Evolutionary conservation across 1,140 invertebrate species (phyloP), one percentile per base, ranked within the genome.

Genomic region (Cepaea nemoralis): DNA sequence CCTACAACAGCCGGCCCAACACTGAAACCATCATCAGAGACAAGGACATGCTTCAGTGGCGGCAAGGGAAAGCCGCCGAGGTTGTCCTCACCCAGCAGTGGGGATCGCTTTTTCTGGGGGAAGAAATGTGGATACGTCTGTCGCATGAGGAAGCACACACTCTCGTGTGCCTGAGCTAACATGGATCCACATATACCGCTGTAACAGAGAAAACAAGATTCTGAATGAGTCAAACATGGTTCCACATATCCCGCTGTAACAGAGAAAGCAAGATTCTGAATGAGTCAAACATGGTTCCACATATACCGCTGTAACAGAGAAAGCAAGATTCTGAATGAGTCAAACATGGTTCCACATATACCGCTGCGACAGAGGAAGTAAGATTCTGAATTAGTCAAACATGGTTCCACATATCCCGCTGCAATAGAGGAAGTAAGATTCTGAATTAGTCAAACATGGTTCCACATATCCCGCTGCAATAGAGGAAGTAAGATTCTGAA

Each of bases 131-230:
- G n/a, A 31, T 63, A 63, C 0, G 27, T 63, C 16, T 63, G 59
- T 12, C 59, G 59, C 2, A 63, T 63, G n/a, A 63, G 59, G 59
- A 63, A 63, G 59, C 59, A 63, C 5, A 63, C n/a, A 16, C 33
- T 63, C 59, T 63, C 59, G n/a, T 63, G 59, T 31, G 59, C 59
- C 27, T 31, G 59, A 31, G 59, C 59, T 63, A 63, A 63, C 59
- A 31, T 63, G n/a, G n/a, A 2, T 16, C 59, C 59, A 63, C 59
- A 63, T 27, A 63, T 31, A 31, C 59, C 59, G 10, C 59, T 63
- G 59, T 14, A 63, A 31, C 10, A 63, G 33, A 63, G n/a, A 63
- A 5, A 63, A 48, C 45, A 48, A n/a, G n/a, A n/a, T n/a, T n/a
- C n/a, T n/a, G n/a, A n/a, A n/a, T n/a, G n/a, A n/a, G n/a, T n/a